phyloP scores from a whole-genome alignment of 2,113 vertebrate species.

The Lichenostomus cassidix region DNA sequence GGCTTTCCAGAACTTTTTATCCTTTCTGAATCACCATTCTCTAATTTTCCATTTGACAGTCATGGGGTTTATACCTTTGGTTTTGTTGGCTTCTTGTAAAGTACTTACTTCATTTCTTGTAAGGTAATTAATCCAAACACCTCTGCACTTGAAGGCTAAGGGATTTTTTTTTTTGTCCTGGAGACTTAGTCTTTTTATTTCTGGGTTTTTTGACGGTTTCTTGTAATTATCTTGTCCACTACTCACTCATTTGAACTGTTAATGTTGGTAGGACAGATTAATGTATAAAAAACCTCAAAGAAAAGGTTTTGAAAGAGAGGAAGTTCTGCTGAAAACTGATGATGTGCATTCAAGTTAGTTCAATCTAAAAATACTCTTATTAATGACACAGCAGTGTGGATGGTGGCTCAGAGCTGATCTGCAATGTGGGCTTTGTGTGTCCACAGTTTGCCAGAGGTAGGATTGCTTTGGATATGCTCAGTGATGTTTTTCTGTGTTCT shows the following conservation, averaged over 20 bases:
- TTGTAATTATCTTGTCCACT: not conserved
- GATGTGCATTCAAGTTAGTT: not conserved
- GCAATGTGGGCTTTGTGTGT: not conserved
- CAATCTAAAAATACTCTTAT: not conserved
- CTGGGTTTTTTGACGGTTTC: not conserved
- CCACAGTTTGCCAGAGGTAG: not conserved
- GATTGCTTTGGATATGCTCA: not conserved
- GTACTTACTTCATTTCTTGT: not conserved
- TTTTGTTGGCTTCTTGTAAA: not conserved
- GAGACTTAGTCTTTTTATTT: not conserved
- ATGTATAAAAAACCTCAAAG: not conserved
- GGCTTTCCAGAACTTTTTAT: slow-evolving; percentile 45
- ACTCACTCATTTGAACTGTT: not conserved
- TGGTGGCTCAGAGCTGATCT: not conserved
- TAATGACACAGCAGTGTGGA: not conserved
- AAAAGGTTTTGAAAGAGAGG: not conserved
- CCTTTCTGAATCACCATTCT: not conserved
- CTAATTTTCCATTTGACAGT: not conserved
- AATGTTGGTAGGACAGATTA: not conserved
- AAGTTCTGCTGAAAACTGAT: not conserved
- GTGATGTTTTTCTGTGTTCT: not conserved
- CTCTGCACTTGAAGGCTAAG: not conserved
- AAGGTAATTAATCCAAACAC: not conserved
- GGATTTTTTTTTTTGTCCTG: not conserved
- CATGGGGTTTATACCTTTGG: not conserved